Percentiles rank a stretch among this genome's conserved stretches.
Evolutionary conservation across 2,113 vertebrate species (phyloP).

Genomic region (Ciconia boyciana): DNA sequence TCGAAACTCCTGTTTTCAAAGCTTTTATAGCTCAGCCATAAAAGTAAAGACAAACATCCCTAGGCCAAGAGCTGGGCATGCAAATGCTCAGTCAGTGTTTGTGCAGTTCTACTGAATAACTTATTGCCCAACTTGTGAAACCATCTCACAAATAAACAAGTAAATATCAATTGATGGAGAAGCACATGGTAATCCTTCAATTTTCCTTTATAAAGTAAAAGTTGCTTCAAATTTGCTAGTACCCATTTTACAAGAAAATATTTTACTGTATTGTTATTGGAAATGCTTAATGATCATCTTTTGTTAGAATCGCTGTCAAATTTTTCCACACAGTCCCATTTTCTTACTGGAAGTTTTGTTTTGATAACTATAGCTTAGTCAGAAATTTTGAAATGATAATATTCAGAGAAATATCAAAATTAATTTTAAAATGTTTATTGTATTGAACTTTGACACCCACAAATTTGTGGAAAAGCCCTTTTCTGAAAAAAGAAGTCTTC

Average conservation of each 20-base stretch:
- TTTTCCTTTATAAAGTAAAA: background rate
- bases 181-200: background rate
- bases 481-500: background rate
- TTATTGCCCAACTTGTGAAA: background rate
- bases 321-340: background rate
- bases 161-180: background rate
- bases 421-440: background rate
- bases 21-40: background rate
- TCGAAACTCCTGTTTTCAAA: background rate
- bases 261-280: background rate
- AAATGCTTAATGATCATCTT: background rate
- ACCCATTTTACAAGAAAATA: background rate
- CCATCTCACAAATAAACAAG: background rate
- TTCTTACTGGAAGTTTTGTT: background rate
- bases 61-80: background rate
- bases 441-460: background rate
- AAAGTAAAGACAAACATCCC: background rate
- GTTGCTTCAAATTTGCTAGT: background rate
- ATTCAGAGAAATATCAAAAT: background rate
- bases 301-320: background rate
- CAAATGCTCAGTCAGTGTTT: background rate
- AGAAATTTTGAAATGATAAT: background rate
- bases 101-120: background rate
- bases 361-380: background rate
- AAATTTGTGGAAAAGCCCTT: background rate